Evolutionary conservation across 2,888 invertebrate species (phyloP), one percentile per base, ranked within the genome.

Genomic region (Gortyna flavago): DNA sequence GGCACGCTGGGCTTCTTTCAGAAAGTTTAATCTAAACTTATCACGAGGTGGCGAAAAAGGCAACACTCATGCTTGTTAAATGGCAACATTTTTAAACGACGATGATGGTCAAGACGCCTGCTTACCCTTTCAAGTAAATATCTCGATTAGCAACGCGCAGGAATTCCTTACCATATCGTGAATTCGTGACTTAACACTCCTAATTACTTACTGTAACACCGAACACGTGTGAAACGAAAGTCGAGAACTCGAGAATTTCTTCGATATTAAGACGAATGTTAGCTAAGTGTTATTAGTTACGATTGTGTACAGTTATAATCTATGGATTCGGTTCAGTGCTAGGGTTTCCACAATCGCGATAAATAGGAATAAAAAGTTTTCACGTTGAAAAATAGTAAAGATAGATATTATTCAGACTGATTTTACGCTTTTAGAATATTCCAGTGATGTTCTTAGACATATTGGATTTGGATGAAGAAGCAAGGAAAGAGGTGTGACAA

Each of bases 251-350:
- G 65, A 73, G 67, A 74, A 73, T 77, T 82, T 83, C 65, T 41
- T 57, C 57, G 71, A 69, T 67, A 78, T 62, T 69, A 59, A 77
- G 76, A 85, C 72, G 67, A 85, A 81, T 64, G 77, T 82, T 77
- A 65, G 73, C 77, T 48, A 79, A 83, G 77, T 77, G 79, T 70
- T 86, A 83, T 83, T n/a, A n/a, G n/a, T n/a, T 85, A 78, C 77
- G 80, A 85, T 81, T 85, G 76, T 81, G 57, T 81, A 84, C 84
- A 81, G 81, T 82, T 83, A 86, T 77, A 84, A 85, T 77, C 72
- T 83, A 81, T 86, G 83, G 79, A 83, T 85, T 85, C 79, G 72
- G 84, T 79, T 75, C 68, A 82, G 25, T 16, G 72, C 25, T 78
- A 84, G 84, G 84, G 84, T 61, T 38, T 38, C 38, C 38, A 38